Percentiles rank a stretch among this genome's conserved stretches.
These are phyloP conservation scores for Pangasius macronema DNA, from an alignment of 2,797 vertebrate genomes.

Conservation along the genomic window DNA sequence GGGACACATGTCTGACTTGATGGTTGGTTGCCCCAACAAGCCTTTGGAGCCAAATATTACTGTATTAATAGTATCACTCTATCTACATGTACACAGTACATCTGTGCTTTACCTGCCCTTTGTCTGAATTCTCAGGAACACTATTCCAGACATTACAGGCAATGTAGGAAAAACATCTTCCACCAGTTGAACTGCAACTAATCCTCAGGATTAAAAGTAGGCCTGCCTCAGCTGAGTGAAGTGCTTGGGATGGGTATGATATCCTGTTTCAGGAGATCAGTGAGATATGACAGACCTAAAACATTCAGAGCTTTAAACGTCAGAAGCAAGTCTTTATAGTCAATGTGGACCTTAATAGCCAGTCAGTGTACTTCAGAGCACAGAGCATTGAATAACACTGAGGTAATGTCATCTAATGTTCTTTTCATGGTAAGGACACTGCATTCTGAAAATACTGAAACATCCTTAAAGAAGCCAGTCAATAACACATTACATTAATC, in stretches of 20 bases:
- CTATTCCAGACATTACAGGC: background rate
- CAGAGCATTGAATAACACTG: background rate
- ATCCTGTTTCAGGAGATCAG: constrained; percentile 11
- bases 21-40: background rate
- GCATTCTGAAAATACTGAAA: background rate
- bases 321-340: background rate
- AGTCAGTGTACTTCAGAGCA: background rate
- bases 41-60: background rate
- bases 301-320: background rate
- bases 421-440: background rate
- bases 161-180: constrained; percentile 6
- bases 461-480: background rate
- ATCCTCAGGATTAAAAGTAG: constrained; percentile 10
- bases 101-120: background rate
- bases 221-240: constrained; percentile 8
- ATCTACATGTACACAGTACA: background rate
- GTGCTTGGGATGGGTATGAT: background rate
- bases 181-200: background rate
- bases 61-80: background rate
- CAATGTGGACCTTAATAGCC: background rate
- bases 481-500: background rate
- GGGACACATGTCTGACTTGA: background rate
- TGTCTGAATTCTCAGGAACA: constrained; percentile 3
- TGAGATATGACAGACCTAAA: background rate
- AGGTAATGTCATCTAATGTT: background rate